Evolutionary conservation across 2,113 vertebrate genomes (phyloP).

Genomic region (Hippocampus mohnikei): DNA sequence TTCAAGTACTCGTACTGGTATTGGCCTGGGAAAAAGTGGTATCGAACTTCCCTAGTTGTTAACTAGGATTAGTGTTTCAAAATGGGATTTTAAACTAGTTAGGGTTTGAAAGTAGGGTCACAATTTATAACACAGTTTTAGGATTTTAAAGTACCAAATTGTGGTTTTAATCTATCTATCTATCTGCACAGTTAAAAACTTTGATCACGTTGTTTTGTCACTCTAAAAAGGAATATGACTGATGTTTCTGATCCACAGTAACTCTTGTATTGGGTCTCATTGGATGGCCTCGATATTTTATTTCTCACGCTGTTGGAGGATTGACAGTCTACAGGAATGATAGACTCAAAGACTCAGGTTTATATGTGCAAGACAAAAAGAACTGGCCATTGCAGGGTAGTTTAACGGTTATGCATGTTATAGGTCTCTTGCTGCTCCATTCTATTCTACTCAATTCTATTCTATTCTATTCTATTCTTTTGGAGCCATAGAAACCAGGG

Average conservation of each 20-base stretch:
- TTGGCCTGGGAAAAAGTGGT: too few relatives aligned
- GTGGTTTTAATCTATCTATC: not conserved
- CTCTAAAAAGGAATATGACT: not conserved
- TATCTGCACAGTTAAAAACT: not conserved
- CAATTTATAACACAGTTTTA: too few relatives aligned
- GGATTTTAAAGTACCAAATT: too few relatives aligned
- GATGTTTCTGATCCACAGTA: not conserved
- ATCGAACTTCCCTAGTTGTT: too few relatives aligned
- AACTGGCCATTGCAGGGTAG: slow-evolving; percentile 18
- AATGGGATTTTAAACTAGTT: too few relatives aligned
- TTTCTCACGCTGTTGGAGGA: not conserved
- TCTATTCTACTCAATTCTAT: not conserved
- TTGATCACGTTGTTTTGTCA: too few relatives aligned
- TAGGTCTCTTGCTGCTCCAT: not conserved
- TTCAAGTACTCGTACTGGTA: too few relatives aligned
- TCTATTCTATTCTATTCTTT: slow-evolving; percentile 4
- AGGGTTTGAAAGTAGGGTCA: too few relatives aligned
- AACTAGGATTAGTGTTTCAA: too few relatives aligned
- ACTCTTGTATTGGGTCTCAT: not conserved
- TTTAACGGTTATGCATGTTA: slow-evolving; percentile 40
- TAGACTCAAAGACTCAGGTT: slow-evolving; percentile 24
- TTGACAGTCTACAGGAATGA: slow-evolving; percentile 7
- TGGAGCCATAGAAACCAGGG: slow-evolving; percentile 28
- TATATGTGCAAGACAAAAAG: slow-evolving; percentile 19
- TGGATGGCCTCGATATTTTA: not conserved